These are phyloP conservation scores for Anniella stebbinsi DNA, from an alignment of 2,797 vertebrate genomes.

Conservation along the genomic window DNA sequence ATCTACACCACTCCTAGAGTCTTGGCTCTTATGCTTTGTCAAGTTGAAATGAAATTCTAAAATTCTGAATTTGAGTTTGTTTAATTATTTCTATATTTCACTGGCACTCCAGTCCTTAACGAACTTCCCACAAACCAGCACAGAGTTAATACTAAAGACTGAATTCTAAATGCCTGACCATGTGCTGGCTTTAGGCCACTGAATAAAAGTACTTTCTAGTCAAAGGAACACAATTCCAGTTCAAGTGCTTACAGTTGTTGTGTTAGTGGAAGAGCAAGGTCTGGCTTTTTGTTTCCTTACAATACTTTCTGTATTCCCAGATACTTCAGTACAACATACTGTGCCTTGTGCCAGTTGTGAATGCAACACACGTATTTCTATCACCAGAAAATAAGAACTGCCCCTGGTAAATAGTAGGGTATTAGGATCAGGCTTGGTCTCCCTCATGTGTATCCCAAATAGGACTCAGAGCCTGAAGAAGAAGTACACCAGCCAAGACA, in stretches of 20 bases:
- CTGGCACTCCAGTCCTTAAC: background rate
- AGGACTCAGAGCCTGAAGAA: no score
- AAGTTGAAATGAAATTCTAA: background rate
- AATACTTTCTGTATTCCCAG: background rate
- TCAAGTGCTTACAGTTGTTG: background rate
- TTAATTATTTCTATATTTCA: background rate
- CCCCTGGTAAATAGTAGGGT: no score
- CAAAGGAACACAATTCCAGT: background rate
- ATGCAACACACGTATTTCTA: background rate
- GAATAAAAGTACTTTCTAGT: background rate
- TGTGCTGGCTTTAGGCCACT: background rate
- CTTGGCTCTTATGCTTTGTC: background rate
- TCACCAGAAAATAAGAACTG: background rate
- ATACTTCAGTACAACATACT: background rate
- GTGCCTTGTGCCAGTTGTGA: background rate
- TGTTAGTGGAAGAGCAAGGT: background rate
- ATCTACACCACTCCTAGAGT: background rate
- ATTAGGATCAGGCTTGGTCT: no score
- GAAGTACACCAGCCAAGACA: no score
- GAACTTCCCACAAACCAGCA: background rate
- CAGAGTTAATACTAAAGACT: background rate
- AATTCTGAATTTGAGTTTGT: constrained; percentile 2
- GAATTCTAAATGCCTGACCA: no score
- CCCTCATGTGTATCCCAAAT: no score
- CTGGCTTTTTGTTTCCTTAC: background rate